phyloP scores from a whole-genome alignment of 1,140 invertebrate genomes.

The Drusus annulatus region DNA sequence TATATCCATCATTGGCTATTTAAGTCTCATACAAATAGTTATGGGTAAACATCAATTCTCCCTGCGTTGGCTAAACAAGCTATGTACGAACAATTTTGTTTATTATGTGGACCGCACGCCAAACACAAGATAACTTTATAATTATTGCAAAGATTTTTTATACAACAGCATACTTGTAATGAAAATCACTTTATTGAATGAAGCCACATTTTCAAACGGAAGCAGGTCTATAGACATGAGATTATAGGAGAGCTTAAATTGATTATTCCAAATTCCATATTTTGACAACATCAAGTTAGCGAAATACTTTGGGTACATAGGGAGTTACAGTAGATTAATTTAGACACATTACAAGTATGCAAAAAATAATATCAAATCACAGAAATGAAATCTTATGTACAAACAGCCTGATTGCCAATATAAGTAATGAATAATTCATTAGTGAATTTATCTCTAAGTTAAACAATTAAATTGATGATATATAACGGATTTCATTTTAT shows the following conservation, averaged over 20 bases:
- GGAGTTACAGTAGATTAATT: conserved; percentile 6
- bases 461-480: conserved; percentile 41
- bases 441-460: conserved; percentile 37
- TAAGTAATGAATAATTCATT: conserved; percentile 34
- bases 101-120: conserved; percentile 1
- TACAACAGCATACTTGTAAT: conserved; percentile 34
- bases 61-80: neutral
- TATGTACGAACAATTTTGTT: too few species aligned
- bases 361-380: conserved; percentile 44
- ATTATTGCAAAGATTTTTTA: conserved; percentile 38
- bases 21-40: conserved; percentile 3
- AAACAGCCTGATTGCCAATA: conserved; percentile 42
- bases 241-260: conserved; percentile 9
- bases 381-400: conserved; percentile 40
- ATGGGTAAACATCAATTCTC: conserved; percentile 1
- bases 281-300: conserved; percentile 5
- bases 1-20: too few species aligned
- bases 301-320: neutral
- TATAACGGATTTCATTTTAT: conserved; percentile 39
- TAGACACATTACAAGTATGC: conserved; percentile 38
- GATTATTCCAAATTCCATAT: conserved; percentile 4
- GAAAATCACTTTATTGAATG: conserved; percentile 9
- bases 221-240: conserved; percentile 25
- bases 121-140: conserved; percentile 27
- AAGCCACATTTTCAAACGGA: neutral